Base-by-base conservation (phyloP, 2,888 invertebrate genomes). In the Tolmerus cingulatus region DNA sequence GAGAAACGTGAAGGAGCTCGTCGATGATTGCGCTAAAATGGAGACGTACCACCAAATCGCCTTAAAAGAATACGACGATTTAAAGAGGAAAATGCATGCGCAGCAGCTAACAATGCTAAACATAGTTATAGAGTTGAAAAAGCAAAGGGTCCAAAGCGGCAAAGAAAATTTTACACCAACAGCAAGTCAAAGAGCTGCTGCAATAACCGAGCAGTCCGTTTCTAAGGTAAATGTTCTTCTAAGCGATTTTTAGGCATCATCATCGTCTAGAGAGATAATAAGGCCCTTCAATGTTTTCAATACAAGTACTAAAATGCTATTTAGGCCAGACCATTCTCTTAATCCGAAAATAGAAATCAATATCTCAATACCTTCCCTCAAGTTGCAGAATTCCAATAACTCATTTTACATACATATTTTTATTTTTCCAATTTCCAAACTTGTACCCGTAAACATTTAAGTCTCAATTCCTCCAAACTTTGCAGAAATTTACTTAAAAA, bases 1-100 rank as follows among this genome's bases (percentile, higher is more conserved):
- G 30, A n/a, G 14, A 55, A 46, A 82, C 74, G 88, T 74, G 27
- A 85, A 82, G 55, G 74, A 46, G 57, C 81, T 87, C 19, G 77
- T 78, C 1, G 57, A 88, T 51, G 82, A 86, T 40, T 79, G 86
- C 51, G 57, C 57, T 43, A 23, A 7, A 19, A 37, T 88, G 5
- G 66, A 57, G 12, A 78, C 87, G 12, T 66, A 55, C 23, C 66
- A 87, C 27, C 51, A 86, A 12, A 77, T 23, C 77, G 30, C 30
- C 30, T 30, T 37, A 16, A 19, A 27, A 12, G 34, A 81, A 16
- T 78, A 74, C 27, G 1, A 4, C 0, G 66, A 43, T 43, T 14
- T 86, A 16, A 74, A 37, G 37, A 55, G 34, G 9, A 76, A 51
- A 87, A 87, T 87, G 78, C 74, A 57, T 19, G 14, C 8, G 14